These are phyloP conservation scores for Crocodylus rhombifer DNA, from an alignment of 2,797 vertebrate species.

Conservation along the genomic window DNA sequence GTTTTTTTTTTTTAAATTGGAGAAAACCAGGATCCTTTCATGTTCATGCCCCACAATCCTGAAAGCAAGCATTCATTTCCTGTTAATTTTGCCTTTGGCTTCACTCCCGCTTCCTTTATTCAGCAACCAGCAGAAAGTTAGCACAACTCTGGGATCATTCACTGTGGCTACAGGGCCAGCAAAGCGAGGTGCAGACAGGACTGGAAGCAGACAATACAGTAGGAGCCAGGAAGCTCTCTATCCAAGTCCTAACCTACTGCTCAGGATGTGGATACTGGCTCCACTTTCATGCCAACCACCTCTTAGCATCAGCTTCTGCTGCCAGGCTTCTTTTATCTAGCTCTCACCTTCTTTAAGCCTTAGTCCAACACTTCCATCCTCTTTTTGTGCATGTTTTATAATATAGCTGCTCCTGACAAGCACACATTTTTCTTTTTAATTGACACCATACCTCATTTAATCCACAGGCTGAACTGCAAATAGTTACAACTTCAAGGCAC, in stretches of 20 bases:
- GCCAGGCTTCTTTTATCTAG: not conserved
- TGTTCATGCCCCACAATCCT: not conserved
- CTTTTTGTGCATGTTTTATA: not conserved
- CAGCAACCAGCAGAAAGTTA: not conserved
- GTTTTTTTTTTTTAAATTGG: not conserved
- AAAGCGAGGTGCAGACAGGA: not conserved
- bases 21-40: not conserved
- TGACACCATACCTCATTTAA: not conserved
- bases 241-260: too few species aligned
- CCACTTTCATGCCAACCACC: not conserved
- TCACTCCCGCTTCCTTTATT: accelerated
- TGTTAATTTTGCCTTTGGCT: not conserved
- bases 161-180: accelerated
- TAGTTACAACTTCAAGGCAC: not conserved
- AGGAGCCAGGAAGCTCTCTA: too few species aligned
- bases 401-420: not conserved
- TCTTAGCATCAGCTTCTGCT: not conserved
- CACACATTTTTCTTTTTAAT: not conserved
- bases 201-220: not conserved
- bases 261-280: not conserved
- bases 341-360: not conserved
- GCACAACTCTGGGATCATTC: accelerated
- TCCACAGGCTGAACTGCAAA: not conserved
- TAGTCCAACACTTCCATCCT: not conserved
- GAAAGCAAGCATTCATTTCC: not conserved